A percentile compares a stretch with the other conserved stretches of the same genome.
Conservation (phyloP, 2,888 invertebrate genomes). For the Temnothorax ravouxi region DNA sequence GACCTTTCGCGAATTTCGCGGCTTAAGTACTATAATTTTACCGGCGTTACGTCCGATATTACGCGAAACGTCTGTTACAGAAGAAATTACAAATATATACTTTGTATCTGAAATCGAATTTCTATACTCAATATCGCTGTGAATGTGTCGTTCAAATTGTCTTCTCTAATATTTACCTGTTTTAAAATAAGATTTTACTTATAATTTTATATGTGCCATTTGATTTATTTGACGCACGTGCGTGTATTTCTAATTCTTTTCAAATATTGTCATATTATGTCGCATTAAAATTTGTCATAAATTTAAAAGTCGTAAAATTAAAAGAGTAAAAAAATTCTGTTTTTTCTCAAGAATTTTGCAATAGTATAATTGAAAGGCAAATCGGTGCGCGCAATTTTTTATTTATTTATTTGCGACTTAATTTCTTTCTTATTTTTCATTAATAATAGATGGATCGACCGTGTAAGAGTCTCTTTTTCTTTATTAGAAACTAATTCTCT, state of each 20-base stretch:
- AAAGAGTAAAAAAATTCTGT: neutral
- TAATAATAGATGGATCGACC: neutral
- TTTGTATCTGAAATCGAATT: neutral
- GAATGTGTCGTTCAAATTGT: neutral
- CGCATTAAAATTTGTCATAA: too few species aligned
- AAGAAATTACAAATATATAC: neutral
- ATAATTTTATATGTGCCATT: neutral
- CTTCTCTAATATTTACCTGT: neutral
- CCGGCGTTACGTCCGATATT: neutral
- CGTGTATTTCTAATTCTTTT: neutral
- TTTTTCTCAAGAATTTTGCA: neutral
- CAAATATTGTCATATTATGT: neutral
- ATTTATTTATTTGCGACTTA: neutral
- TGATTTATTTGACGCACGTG: neutral
- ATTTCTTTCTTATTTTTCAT: neutral
- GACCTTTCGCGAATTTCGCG: constrained; percentile 1
- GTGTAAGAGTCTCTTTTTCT: neutral
- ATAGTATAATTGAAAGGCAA: neutral
- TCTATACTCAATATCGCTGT: neutral
- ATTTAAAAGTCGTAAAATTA: neutral
- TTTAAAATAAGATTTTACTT: neutral
- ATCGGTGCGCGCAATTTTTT: neutral
- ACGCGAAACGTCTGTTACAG: too few species aligned
- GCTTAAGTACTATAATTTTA: neutral
- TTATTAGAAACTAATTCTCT: neutral